Evolutionary conservation across 2,797 vertebrate species (phyloP).

Genomic region (Psittacula echo): DNA sequence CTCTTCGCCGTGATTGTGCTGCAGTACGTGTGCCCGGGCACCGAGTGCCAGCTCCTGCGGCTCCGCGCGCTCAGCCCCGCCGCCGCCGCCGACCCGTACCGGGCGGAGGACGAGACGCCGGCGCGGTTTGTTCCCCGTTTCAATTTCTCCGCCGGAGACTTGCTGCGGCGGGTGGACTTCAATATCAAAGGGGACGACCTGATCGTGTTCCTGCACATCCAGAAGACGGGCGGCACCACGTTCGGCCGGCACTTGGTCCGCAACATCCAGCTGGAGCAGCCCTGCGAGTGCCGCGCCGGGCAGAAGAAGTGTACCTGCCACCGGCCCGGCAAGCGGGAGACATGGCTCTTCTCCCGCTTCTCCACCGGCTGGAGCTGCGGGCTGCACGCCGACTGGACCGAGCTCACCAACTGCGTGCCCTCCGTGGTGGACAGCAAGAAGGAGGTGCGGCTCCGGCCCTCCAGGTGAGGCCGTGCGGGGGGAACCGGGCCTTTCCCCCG

Average conservation of each 20-base stretch:
- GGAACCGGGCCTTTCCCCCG: too few species aligned
- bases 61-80: slow-evolving; percentile 78
- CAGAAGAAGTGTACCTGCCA: slow-evolving; percentile 97
- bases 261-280: slow-evolving; percentile 94
- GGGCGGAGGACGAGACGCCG: slow-evolving; percentile 89
- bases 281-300: slow-evolving; percentile 92
- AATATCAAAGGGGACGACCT: slow-evolving; percentile 94
- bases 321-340: slow-evolving; percentile 91
- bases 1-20: slow-evolving; percentile 93
- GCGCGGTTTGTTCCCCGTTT: slow-evolving; percentile 89
- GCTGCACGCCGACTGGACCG: slow-evolving; percentile 97
- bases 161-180: slow-evolving; percentile 88
- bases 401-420: slow-evolving; percentile 94
- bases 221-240: slow-evolving; percentile 96
- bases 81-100: slow-evolving; percentile 87
- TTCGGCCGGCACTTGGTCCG: slow-evolving; percentile 95
- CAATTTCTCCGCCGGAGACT: slow-evolving; percentile 87
- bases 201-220: slow-evolving; percentile 96
- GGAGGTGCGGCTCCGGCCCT: slow-evolving; percentile 74
- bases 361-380: slow-evolving; percentile 98
- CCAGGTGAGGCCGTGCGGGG: slow-evolving; percentile 70
- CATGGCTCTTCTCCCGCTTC: slow-evolving; percentile 97
- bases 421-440: slow-evolving; percentile 85
- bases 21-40: slow-evolving; percentile 94
- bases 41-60: slow-evolving; percentile 89